phyloP scores from a whole-genome alignment of 2,888 invertebrate species.

The Eubasilissa splendida region DNA sequence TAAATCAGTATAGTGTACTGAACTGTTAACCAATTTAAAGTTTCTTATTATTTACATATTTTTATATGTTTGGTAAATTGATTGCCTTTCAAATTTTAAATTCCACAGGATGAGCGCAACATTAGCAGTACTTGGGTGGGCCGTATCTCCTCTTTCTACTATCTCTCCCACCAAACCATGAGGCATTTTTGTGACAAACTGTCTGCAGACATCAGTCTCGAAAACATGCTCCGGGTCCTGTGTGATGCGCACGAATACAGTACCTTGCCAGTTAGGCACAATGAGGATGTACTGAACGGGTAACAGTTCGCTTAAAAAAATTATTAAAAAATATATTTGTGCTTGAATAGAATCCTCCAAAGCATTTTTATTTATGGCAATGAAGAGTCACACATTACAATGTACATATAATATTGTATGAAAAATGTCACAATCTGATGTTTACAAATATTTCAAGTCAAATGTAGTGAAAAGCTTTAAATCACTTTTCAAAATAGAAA shows the following conservation, averaged over 20 bases:
- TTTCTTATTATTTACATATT: neutral
- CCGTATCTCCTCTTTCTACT: slow-evolving; percentile 96
- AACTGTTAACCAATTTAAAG: neutral
- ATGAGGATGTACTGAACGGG: slow-evolving; percentile 95
- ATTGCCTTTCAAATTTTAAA: neutral
- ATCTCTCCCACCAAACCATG: slow-evolving; percentile 93
- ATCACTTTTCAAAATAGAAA: too few species aligned
- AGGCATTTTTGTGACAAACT: slow-evolving; percentile 84
- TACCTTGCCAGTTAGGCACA: slow-evolving; percentile 96
- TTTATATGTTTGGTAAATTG: neutral
- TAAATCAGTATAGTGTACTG: too few species aligned
- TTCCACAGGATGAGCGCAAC: slow-evolving; percentile 73
- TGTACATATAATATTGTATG: too few species aligned
- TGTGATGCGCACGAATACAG: slow-evolving; percentile 91
- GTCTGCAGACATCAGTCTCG: slow-evolving; percentile 75
- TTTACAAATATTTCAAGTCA: too few species aligned
- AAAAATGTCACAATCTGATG: too few species aligned
- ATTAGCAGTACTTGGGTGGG: slow-evolving; percentile 85
- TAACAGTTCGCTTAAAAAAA: slow-evolving; percentile 62
- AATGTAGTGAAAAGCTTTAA: too few species aligned
- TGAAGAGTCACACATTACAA: too few species aligned
- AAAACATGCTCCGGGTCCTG: slow-evolving; percentile 84
- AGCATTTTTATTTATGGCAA: too few species aligned
- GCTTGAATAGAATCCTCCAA: too few species aligned
- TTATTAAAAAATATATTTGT: too few species aligned